phyloP scores from a whole-genome alignment of 2,888 invertebrate species.

The Acheta domesticus region DNA sequence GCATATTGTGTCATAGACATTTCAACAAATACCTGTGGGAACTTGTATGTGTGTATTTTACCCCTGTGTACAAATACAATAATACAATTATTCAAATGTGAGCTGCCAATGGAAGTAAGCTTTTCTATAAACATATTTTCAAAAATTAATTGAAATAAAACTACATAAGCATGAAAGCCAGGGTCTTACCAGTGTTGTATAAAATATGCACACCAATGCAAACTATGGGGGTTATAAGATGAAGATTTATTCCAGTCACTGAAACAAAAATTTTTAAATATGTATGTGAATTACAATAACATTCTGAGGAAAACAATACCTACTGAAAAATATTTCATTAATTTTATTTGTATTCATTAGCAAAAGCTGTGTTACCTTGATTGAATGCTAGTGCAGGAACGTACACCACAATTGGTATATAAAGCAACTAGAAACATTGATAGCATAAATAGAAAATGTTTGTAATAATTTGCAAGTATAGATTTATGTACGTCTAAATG shows the following conservation, averaged over 20 bases:
- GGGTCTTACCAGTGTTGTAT: slow-evolving; percentile 81
- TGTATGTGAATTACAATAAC: background rate
- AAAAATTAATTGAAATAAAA: no score
- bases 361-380: slow-evolving; percentile 57
- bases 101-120: no score
- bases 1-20: no score
- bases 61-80: no score
- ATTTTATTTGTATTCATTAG: no score
- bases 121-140: no score
- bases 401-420: slow-evolving; percentile 81
- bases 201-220: slow-evolving; percentile 88
- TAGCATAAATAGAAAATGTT: background rate
- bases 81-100: no score
- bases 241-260: slow-evolving; percentile 80
- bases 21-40: no score
- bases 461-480: background rate
- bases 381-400: slow-evolving; percentile 83
- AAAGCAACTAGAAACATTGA: slow-evolving; percentile 52
- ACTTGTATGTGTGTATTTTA: no score
- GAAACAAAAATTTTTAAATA: slow-evolving; percentile 43
- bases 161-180: no score
- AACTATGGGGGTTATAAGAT: slow-evolving; percentile 73
- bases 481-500: background rate
- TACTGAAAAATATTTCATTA: background rate
- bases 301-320: background rate